phyloP scores from a whole-genome alignment of 2,797 vertebrate genomes.

The Hipposideros larvatus region DNA sequence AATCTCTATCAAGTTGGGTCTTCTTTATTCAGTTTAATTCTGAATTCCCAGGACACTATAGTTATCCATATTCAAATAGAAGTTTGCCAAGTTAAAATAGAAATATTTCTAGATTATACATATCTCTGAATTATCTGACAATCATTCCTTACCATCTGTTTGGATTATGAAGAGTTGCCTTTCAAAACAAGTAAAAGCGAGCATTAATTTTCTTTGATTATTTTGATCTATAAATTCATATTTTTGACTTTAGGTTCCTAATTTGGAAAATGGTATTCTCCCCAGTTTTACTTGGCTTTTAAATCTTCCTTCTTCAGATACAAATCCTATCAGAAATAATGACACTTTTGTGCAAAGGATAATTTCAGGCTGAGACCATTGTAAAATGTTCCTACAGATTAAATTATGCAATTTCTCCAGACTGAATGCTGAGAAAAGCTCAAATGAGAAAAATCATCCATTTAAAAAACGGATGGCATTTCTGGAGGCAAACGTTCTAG shows the following conservation, averaged over 20 bases:
- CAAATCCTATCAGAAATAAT: slow-evolving; percentile 56
- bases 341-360: slow-evolving; percentile 36
- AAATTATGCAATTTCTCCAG: slow-evolving; percentile 44
- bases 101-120: slow-evolving; percentile 59
- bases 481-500: slow-evolving; percentile 33
- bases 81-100: slow-evolving; percentile 49
- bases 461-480: slow-evolving; percentile 47
- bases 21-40: slow-evolving; percentile 49
- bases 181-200: slow-evolving; percentile 52
- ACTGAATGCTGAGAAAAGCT: slow-evolving; percentile 12
- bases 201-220: slow-evolving; percentile 43
- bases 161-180: slow-evolving; percentile 40
- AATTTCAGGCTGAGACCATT: slow-evolving; percentile 46
- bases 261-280: slow-evolving; percentile 48
- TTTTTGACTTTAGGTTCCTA: slow-evolving; percentile 6
- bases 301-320: slow-evolving; percentile 14
- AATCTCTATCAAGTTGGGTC: not conserved
- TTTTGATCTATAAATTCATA: not conserved
- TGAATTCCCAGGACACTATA: not conserved
- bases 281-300: slow-evolving; percentile 14
- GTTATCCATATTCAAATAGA: slow-evolving; percentile 41
- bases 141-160: slow-evolving; percentile 49
- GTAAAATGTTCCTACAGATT: slow-evolving; percentile 21
- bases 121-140: slow-evolving; percentile 63
- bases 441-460: slow-evolving; percentile 40